Evolutionary conservation across 2,797 vertebrate genomes (phyloP), one percentile per base, ranked within the genome.

Genomic region (Ctenopoma multispine): DNA sequence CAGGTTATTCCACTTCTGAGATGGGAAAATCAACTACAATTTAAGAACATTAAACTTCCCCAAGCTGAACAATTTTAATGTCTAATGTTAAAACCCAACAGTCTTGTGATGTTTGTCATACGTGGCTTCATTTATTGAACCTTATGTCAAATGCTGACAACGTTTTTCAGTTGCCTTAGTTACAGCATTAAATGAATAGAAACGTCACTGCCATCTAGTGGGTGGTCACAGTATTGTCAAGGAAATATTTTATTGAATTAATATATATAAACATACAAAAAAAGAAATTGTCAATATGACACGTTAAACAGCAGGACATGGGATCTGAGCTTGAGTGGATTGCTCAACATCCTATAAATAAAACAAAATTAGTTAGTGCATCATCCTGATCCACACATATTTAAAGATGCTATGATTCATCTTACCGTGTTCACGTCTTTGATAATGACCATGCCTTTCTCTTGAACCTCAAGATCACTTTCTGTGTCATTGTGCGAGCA

Each of bases 401-500:
- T 34, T 34, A 2, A 38, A 9, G 10, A 23, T 17, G 11, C 3
- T 0, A 15, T 0, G 14, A n/a, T 13, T 13, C 4, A 17, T 7
- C 79, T 79, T 80, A 93, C 92, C 58, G n/a, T 66, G 1, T 84
- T 68, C 24, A 93, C 72, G 1, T 93, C 93, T 49, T 94, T 81
- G 50, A 92, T 90, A 21, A 83, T 20, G 1, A 83, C 78, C 1
- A 84, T 27, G 0, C 69, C 79, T 21, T 88, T 84, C 27, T 85
- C 91, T 0, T 72, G 20, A 18, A 92, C 21, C 49, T 96, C 95
- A 60, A 95, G 3, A 38, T 96, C 95, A 1, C 84, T 92, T 54
- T 95, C 95, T 0, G 95, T 96, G 69, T 90, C 77, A 5, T 96
- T 96, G 41, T 93, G 93, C 0, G 93, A 92, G 40, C 21, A 3